phyloP scores from a whole-genome alignment of 2,888 invertebrate genomes.

The Rhagonycha lutea region DNA sequence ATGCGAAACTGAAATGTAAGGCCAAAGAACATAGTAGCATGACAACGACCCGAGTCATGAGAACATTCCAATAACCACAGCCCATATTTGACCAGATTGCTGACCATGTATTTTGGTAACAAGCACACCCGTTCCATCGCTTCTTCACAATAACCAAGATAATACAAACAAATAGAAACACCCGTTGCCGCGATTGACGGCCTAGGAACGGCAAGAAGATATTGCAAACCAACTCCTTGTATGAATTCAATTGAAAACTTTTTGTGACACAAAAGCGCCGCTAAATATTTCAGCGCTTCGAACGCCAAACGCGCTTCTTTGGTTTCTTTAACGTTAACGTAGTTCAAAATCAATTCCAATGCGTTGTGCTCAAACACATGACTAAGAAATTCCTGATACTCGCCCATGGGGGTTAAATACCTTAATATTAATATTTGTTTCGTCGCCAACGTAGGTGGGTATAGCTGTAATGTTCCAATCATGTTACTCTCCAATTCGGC shows the following conservation, averaged over 20 bases:
- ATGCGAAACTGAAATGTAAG: slow-evolving; percentile 91
- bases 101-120: slow-evolving; percentile 76
- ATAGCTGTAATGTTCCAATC: slow-evolving; percentile 87
- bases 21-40: slow-evolving; percentile 98
- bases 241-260: slow-evolving; percentile 98
- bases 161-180: slow-evolving; percentile 94
- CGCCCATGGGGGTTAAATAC: slow-evolving; percentile 96
- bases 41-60: slow-evolving; percentile 91
- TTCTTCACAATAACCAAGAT: slow-evolving; percentile 95
- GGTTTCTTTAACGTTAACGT: slow-evolving; percentile 86
- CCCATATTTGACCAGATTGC: slow-evolving; percentile 82
- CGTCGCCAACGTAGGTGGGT: slow-evolving; percentile 86
- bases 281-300: slow-evolving; percentile 93
- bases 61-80: slow-evolving; percentile 95
- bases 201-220: slow-evolving; percentile 85
- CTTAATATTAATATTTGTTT: slow-evolving; percentile 91
- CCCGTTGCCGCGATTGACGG: slow-evolving; percentile 96
- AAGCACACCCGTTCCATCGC: slow-evolving; percentile 95
- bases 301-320: slow-evolving; percentile 92
- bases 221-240: slow-evolving; percentile 83
- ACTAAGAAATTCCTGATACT: slow-evolving; percentile 95
- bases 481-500: slow-evolving; percentile 87
- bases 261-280: slow-evolving; percentile 94
- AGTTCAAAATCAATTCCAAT: slow-evolving; percentile 85
- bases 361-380: slow-evolving; percentile 94